These are phyloP conservation scores for Loripinus fragilis DNA, from an alignment of 2,888 invertebrate genomes.

Conservation along the genomic window DNA sequence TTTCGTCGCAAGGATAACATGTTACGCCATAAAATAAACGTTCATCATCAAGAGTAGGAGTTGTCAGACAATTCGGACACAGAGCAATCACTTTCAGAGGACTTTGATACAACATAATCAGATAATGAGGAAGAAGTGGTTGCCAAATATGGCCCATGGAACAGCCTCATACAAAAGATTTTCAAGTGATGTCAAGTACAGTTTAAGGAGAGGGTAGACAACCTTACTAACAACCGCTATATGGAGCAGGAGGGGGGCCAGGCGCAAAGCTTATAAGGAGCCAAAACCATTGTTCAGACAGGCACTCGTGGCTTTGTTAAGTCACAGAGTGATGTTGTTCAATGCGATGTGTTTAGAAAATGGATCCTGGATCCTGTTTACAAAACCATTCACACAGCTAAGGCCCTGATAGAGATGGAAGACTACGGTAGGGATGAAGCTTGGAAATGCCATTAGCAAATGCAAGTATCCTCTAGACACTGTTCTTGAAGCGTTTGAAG, in stretches of 20 bases:
- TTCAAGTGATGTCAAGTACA: background rate
- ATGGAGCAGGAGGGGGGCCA: background rate
- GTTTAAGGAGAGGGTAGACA: background rate
- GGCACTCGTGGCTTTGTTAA: background rate
- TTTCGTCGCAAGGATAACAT: slow-evolving; percentile 5
- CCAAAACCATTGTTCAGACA: background rate
- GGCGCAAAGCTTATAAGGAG: background rate
- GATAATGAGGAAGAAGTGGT: no score
- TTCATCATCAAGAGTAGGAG: background rate
- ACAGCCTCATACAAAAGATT: slow-evolving; percentile 3
- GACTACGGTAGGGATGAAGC: slow-evolving; percentile 12
- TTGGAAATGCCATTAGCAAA: no score
- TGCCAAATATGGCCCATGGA: no score
- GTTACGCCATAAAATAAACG: background rate
- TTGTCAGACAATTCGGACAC: background rate
- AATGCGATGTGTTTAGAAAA: no score
- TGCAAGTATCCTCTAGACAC: slow-evolving; percentile 19
- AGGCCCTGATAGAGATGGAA: background rate
- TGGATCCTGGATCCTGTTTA: background rate
- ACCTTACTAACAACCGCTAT: background rate
- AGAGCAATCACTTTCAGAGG: background rate
- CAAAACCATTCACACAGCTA: slow-evolving; percentile 15
- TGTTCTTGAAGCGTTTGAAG: slow-evolving; percentile 2
- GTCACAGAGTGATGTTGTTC: slow-evolving; percentile 11
- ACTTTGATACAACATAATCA: no score